A percentile compares a stretch with the other conserved stretches of the same genome.
phyloP scores from a whole-genome alignment of 2,888 invertebrate genomes.

The Leptarthrus brevirostris region DNA sequence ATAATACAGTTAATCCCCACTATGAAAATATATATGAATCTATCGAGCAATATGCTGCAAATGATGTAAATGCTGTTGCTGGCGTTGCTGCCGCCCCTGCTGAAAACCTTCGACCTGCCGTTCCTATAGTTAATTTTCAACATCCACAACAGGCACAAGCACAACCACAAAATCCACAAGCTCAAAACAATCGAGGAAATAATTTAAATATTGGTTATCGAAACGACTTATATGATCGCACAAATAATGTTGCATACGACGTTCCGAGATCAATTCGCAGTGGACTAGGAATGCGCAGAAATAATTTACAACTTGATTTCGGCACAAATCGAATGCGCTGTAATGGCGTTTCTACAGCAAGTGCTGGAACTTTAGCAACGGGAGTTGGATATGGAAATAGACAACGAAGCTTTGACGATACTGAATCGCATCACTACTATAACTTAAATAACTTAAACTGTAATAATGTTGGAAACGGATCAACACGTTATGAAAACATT shows the following conservation, averaged over 20 bases:
- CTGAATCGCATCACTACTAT: slow-evolving; percentile 66
- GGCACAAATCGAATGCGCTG: slow-evolving; percentile 57
- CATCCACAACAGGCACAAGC: slow-evolving; percentile 54
- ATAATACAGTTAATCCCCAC: slow-evolving; percentile 64
- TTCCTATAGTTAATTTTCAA: slow-evolving; percentile 36
- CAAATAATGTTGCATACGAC: slow-evolving; percentile 63
- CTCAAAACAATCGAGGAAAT: slow-evolving; percentile 52
- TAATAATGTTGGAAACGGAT: slow-evolving; percentile 56
- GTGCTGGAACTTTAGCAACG: background rate
- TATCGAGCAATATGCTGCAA: slow-evolving; percentile 65
- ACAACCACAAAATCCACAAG: slow-evolving; percentile 49
- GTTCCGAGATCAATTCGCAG: slow-evolving; percentile 65
- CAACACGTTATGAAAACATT: slow-evolving; percentile 68
- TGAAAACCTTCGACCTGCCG: slow-evolving; percentile 58
- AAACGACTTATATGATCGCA: slow-evolving; percentile 66
- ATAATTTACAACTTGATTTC: slow-evolving; percentile 64
- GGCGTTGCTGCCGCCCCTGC: slow-evolving; percentile 60
- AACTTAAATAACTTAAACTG: slow-evolving; percentile 63
- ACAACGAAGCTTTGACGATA: slow-evolving; percentile 67
- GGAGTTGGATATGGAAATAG: slow-evolving; percentile 45
- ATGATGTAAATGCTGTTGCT: slow-evolving; percentile 58
- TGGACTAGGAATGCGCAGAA: slow-evolving; percentile 64
- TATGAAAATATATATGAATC: slow-evolving; percentile 71
- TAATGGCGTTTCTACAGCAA: slow-evolving; percentile 41
- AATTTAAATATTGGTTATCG: slow-evolving; percentile 63